Evolutionary conservation across 2,113 vertebrate genomes (phyloP), one percentile per base, ranked within the genome.

Genomic region (Vireo altiloquus): DNA sequence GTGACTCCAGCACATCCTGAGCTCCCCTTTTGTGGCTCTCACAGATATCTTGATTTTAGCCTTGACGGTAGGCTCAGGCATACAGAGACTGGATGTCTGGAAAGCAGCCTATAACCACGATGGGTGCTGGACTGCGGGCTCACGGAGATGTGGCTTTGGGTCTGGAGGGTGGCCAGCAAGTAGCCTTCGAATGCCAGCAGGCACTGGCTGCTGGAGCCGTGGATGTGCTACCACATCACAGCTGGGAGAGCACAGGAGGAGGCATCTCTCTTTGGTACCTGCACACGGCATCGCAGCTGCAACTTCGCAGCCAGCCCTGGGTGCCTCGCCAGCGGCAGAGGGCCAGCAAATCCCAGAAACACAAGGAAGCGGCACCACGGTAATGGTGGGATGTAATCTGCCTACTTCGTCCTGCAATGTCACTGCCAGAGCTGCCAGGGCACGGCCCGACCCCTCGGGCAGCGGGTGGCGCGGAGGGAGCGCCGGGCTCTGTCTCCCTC

Each of bases 391-490:
- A 17, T n/a, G n/a, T 4, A 6, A 27, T 4, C 20, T 2, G 8
- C 15, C 25, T 10, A 0, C 49, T n/a, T 10, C 15, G 31, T 15
- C 35, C 33, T 2, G 0, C 6, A 1, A 0, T 3, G 49, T 25
- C 61, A 3, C 2, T 0, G 14, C 25, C 25, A 0, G 30, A 4
- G 40, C 50, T 1, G 44, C 28, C 31, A 2, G 14, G 49, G 28
- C 71, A 4, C 31, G 18, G 50, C 5, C 4, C 8, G 35, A 23
- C 15, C 28, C 4, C 49, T 5, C 16, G 22, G n/a, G 23, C 31
- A 22, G 57, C n/a, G n/a, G 57, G 23, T 17, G 57, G 6, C 6
- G 2, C 14, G 4, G 6, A 7, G 21, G 18, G 13, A 81, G 54
- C 65, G 37, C 84, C 9, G 77, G 44, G 30, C 82, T 96, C 37